These are phyloP conservation scores for Caenorhabditis remanei DNA, from an alignment of 1,140 invertebrate species.

Conservation along the genomic window DNA sequence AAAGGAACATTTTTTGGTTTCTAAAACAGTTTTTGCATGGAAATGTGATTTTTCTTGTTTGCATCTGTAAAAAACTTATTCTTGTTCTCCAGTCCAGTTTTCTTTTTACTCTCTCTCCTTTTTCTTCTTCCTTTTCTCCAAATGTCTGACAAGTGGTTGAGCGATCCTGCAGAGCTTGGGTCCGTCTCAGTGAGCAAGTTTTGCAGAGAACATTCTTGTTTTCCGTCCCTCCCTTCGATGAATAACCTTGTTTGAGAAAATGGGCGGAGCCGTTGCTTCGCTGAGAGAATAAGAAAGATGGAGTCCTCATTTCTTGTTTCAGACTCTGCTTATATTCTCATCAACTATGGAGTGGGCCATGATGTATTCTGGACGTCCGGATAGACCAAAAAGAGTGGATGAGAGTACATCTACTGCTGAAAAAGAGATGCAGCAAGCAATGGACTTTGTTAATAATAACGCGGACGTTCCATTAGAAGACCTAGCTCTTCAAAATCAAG, in stretches of 20 bases:
- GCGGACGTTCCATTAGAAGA: not conserved
- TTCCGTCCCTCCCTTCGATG: not conserved
- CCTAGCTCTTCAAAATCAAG: not conserved
- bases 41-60: conserved; percentile 11
- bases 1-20: not conserved
- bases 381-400: too few species aligned
- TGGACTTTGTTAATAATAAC: not conserved
- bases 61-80: conserved; percentile 2
- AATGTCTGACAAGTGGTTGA: conserved; percentile 36
- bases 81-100: not conserved
- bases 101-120: not conserved
- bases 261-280: not conserved
- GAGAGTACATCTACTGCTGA: conserved; percentile 1
- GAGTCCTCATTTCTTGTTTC: not conserved
- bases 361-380: conserved; percentile 26
- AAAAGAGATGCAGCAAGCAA: not conserved
- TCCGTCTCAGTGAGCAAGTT: not conserved
- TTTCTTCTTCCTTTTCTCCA: not conserved
- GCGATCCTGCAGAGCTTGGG: conserved; percentile 14
- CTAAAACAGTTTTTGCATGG: not conserved
- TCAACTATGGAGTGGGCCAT: not conserved
- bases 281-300: not conserved
- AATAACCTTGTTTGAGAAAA: conserved; percentile 9
- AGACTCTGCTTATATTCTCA: not conserved
- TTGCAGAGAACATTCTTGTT: conserved; percentile 33